Evolutionary conservation across 2,888 invertebrate species (phyloP).

Genomic region (Mythimna ferrago): DNA sequence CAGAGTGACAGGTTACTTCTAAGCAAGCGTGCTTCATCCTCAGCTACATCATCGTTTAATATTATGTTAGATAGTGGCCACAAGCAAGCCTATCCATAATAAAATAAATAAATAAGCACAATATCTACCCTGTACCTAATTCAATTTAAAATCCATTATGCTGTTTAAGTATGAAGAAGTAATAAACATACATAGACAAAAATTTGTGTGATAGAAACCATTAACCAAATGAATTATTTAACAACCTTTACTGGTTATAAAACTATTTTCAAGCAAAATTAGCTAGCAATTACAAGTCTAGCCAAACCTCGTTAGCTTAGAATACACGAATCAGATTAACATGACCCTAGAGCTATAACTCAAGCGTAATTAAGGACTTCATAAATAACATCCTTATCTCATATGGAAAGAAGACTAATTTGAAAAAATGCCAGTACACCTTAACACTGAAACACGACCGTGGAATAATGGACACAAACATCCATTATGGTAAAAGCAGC

Average conservation of each 20-base stretch:
- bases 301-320: slow-evolving; percentile 36
- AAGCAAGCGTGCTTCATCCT: too few species aligned
- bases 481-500: slow-evolving; percentile 80
- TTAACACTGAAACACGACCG: slow-evolving; percentile 66
- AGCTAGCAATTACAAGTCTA: slow-evolving; percentile 13
- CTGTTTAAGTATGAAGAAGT: too few species aligned
- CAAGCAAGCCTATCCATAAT: too few species aligned
- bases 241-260: not conserved
- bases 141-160: too few species aligned
- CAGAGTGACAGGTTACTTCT: too few species aligned
- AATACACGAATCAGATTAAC: slow-evolving; percentile 30
- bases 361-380: slow-evolving; percentile 61
- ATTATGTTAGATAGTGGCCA: too few species aligned
- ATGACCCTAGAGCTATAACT: slow-evolving; percentile 37
- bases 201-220: not conserved
- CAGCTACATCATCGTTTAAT: too few species aligned
- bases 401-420: slow-evolving; percentile 67
- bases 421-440: slow-evolving; percentile 67
- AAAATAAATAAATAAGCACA: too few species aligned
- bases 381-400: slow-evolving; percentile 64
- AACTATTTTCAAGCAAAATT: not conserved
- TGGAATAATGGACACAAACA: slow-evolving; percentile 67
- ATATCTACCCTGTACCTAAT: too few species aligned
- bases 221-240: not conserved
- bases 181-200: too few species aligned